phyloP scores from a whole-genome alignment of 2,113 vertebrate species.

The Dicerorhinus sumatrensis region DNA sequence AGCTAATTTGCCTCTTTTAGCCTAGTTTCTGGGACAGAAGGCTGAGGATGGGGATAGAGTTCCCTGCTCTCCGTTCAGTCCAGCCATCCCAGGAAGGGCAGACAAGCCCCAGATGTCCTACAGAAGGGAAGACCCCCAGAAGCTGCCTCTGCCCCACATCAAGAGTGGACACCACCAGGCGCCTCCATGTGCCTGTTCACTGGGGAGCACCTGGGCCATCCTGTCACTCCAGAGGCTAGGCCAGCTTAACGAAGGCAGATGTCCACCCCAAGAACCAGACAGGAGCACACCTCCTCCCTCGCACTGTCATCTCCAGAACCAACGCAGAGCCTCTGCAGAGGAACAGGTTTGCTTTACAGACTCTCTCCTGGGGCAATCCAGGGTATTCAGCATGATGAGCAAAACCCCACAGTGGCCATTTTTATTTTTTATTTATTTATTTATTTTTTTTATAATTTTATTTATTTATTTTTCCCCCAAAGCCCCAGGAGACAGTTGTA shows the following conservation, averaged over 20 bases:
- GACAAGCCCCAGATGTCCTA: not conserved
- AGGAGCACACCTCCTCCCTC: not conserved
- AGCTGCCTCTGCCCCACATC: not conserved
- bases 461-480: too few relatives aligned
- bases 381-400: not conserved
- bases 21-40: not conserved
- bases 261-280: not conserved
- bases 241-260: not conserved
- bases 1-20: not conserved
- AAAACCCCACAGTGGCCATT: not conserved
- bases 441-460: too few relatives aligned
- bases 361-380: not conserved
- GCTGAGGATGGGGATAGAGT: not conserved
- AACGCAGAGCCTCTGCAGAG: rapidly evolving
- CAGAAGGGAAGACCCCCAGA: not conserved
- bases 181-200: not conserved
- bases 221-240: not conserved
- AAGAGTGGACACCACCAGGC: not conserved
- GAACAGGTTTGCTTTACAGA: not conserved
- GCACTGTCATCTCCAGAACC: not conserved
- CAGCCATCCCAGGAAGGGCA: not conserved
- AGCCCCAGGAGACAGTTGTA: too few relatives aligned
- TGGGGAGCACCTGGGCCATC: not conserved
- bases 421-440: too few relatives aligned
- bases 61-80: not conserved